Evolutionary conservation across 1,140 invertebrate species (phyloP), one percentile per base, ranked within the genome.

Genomic region (Gonioctena quinquepunctata): DNA sequence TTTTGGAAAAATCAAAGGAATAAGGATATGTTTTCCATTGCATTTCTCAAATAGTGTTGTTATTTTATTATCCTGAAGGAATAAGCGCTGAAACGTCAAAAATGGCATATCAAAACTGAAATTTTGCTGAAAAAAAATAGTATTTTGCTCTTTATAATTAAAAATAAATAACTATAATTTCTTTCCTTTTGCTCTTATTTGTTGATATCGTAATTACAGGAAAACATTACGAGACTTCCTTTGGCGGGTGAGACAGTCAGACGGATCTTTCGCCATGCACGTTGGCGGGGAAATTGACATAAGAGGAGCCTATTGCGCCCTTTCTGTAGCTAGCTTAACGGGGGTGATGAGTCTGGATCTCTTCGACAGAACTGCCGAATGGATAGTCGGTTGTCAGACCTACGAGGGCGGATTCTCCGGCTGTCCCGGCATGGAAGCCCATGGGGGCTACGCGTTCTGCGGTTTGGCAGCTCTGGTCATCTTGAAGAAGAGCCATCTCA

Each of bases 341-440:
- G 96, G 96, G 83, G 85, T 96, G 69, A 78, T 81, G 18, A 77
- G 78, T 8, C 87, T 90, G 25, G 88, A 92, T 69, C 83, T 99
- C 50, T 96, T 97, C 85, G 88, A 92, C 74, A 90, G 90, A 49
- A 94, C 94, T 4, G 92, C 93, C 2, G 91, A 96, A 79, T 99
- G 96, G 96, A 92, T 99, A 76, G 86, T 92, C 1, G 91, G 91
- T 70, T 99, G 96, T 87, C 96, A 99, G 83, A 98, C 96, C 0
- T 99, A 98, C 86, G 98, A 99, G 87, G 98, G 98, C 59, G 98
- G 98, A 0, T 99, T 99, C 88, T 93, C 92, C 60, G 97, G 96
- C 0, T 91, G 88, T 79, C 97, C 97, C 18, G 95, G 94, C 11
- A 91, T 96, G 88, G 98, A 99, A 85, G 98, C 98, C 19, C 98